These are phyloP conservation scores for Acanthopleura granulata DNA, from an alignment of 2,888 invertebrate genomes.

Conservation along the genomic window DNA sequence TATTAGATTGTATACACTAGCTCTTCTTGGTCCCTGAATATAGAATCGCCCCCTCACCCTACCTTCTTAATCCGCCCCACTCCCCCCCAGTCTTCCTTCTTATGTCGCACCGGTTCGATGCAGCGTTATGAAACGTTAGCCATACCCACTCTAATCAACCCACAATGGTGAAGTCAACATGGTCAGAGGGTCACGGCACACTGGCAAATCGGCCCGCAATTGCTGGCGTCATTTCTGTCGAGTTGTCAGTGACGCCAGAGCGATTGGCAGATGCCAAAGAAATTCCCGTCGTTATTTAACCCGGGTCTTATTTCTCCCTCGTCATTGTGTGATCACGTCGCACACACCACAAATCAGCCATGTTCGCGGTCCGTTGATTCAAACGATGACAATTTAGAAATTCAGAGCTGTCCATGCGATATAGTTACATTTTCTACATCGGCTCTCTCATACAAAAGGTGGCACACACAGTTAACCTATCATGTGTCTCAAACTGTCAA, in stretches of 20 bases:
- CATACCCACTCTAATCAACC: background rate
- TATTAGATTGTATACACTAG: no score
- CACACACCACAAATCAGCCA: constrained; percentile 5
- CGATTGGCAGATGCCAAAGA: background rate
- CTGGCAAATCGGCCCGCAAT: background rate
- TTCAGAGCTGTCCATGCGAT: constrained; percentile 14
- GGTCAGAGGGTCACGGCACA: background rate
- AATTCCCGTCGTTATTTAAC: background rate
- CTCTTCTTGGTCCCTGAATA: no score
- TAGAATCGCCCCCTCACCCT: no score
- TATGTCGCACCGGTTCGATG: no score
- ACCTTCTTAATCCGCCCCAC: no score
- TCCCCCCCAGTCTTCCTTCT: no score
- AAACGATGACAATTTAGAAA: constrained; percentile 6
- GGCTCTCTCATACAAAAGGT: background rate
- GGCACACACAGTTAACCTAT: background rate
- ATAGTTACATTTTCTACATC: constrained; percentile 9
- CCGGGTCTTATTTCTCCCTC: background rate
- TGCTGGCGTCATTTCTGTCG: background rate
- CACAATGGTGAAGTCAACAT: background rate
- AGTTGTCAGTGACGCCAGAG: background rate
- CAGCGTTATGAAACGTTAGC: no score
- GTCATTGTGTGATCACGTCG: background rate
- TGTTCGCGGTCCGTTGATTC: background rate
- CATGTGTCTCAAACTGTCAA: background rate